phyloP scores from a whole-genome alignment of 2,113 vertebrate genomes.

The Saguinus midas region DNA sequence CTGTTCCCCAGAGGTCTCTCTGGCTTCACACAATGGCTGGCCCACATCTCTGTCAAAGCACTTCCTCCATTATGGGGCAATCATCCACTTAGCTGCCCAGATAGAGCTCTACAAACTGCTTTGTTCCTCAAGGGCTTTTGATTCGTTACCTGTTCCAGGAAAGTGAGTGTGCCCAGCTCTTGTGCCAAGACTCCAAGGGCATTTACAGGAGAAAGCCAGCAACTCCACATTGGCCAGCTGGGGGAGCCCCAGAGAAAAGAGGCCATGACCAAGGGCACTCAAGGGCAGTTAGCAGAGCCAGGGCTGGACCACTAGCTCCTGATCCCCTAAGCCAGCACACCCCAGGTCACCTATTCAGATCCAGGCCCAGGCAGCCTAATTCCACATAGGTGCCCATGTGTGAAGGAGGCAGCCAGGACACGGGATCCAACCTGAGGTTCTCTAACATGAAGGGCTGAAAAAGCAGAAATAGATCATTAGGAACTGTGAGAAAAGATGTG shows the following conservation, averaged over 20 bases:
- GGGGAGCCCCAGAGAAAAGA: slow-evolving; percentile 53
- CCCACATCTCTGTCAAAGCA: neutral
- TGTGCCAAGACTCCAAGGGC: neutral
- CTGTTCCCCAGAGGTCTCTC: neutral
- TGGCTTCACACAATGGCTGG: neutral
- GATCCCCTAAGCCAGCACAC: neutral
- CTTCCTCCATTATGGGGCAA: neutral
- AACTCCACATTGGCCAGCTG: slow-evolving; percentile 38
- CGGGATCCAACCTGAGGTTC: neutral
- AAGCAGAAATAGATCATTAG: neutral
- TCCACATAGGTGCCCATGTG: neutral
- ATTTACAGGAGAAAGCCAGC: neutral
- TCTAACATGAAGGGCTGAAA: neutral
- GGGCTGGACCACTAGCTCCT: neutral
- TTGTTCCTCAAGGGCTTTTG: neutral
- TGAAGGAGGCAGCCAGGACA: neutral
- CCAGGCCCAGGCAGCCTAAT: neutral
- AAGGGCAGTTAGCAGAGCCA: neutral
- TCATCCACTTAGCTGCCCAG: neutral
- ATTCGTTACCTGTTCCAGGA: neutral
- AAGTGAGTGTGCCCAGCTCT: neutral
- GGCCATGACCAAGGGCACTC: neutral
- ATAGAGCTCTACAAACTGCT: neutral
- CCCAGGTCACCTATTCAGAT: neutral
- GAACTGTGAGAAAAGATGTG: neutral